Evolutionary conservation across 1,140 invertebrate species (phyloP).

Genomic region (Drosophila persimilis): DNA sequence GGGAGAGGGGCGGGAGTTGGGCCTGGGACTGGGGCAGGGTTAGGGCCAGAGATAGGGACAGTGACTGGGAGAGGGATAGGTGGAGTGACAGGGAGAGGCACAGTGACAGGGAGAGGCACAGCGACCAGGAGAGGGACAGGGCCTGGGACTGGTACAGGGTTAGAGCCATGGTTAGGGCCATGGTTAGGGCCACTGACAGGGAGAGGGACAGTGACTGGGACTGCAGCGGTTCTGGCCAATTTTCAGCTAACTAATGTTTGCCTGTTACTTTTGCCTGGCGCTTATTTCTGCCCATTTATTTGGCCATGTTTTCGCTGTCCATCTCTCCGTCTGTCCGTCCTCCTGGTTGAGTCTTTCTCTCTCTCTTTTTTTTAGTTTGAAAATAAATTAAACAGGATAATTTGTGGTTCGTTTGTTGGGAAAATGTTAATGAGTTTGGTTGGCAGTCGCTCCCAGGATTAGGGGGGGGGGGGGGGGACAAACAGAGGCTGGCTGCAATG

Average conservation of each 20-base stretch:
- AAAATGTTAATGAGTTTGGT: conserved; percentile 53
- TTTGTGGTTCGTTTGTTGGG: conserved; percentile 66
- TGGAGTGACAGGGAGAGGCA: too few relatives aligned
- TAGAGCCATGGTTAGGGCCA: too few relatives aligned
- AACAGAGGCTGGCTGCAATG: conserved; percentile 16
- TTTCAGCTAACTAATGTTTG: conserved; percentile 70
- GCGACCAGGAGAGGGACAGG: too few relatives aligned
- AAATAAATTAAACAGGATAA: conserved; percentile 58
- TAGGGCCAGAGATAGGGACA: too few relatives aligned
- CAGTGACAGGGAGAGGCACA: too few relatives aligned
- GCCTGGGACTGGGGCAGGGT: too few relatives aligned
- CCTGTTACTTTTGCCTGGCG: conserved; percentile 42
- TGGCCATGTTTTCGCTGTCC: conserved; percentile 41
- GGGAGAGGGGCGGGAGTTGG: too few relatives aligned
- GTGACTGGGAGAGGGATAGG: too few relatives aligned
- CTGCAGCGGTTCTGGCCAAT: conserved; percentile 35
- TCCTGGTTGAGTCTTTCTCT: conserved; percentile 10
- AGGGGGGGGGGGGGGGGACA: neutral
- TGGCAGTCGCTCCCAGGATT: conserved; percentile 27
- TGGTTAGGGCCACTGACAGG: too few relatives aligned
- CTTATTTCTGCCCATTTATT: conserved; percentile 65
- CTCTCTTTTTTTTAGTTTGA: conserved; percentile 35
- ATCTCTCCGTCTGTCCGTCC: conserved; percentile 29
- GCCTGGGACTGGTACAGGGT: too few relatives aligned
- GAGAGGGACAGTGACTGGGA: too few relatives aligned